These are phyloP conservation scores for Synanthedon tipuliformis DNA, from an alignment of 2,888 invertebrate genomes.

Conservation along the genomic window DNA sequence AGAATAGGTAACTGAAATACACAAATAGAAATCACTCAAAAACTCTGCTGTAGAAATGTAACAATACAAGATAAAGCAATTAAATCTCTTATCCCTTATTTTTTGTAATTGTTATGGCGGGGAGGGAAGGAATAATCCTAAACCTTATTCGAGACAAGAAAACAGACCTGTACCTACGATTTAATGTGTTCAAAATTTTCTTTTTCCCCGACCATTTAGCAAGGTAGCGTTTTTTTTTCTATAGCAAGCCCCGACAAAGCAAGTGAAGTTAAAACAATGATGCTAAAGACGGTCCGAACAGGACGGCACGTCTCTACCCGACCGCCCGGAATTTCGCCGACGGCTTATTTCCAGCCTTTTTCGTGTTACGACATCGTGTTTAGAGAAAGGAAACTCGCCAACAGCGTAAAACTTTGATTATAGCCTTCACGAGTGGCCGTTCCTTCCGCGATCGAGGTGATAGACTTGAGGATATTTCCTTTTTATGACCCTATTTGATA, in stretches of 20 bases:
- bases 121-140: too few relatives aligned
- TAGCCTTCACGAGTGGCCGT: slow-evolving; percentile 63
- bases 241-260: slow-evolving; percentile 38
- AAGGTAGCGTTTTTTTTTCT: slow-evolving; percentile 41
- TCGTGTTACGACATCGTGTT: slow-evolving; percentile 66
- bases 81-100: too few relatives aligned
- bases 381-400: slow-evolving; percentile 64
- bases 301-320: slow-evolving; percentile 10
- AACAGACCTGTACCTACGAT: too few relatives aligned
- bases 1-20: too few relatives aligned
- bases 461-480: slow-evolving; percentile 59
- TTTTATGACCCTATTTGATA: slow-evolving; percentile 64
- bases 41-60: too few relatives aligned
- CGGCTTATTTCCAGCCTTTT: slow-evolving; percentile 65
- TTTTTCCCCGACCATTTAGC: slow-evolving; percentile 9
- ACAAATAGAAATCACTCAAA: too few relatives aligned
- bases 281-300: slow-evolving; percentile 24
- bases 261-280: slow-evolving; percentile 51
- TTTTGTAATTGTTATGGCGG: too few relatives aligned
- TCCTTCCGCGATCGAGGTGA: slow-evolving; percentile 57
- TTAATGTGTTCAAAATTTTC: too few relatives aligned
- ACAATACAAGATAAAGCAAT: too few relatives aligned
- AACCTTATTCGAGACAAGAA: too few relatives aligned
- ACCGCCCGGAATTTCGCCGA: slow-evolving; percentile 47
- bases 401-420: slow-evolving; percentile 67